Base-by-base conservation (phyloP, 2,113 vertebrate species). In the Corythoichthys intestinalis region DNA sequence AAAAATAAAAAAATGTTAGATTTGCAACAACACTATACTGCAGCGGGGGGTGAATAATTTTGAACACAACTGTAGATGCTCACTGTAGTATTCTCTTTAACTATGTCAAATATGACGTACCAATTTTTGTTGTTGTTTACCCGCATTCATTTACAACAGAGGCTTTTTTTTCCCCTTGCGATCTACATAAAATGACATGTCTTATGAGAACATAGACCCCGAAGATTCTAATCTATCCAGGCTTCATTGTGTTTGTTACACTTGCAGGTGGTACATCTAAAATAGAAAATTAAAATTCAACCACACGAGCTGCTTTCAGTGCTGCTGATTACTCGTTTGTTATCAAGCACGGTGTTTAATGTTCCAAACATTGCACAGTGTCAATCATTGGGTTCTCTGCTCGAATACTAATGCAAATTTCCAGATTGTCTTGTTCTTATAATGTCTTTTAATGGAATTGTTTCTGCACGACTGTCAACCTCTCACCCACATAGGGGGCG, bases 401-500 rank as follows among this genome's bases (percentile, higher is more conserved):
- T 48, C 53, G 61, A 17, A 71, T 38, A 50, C 35, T 53, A n/a
- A 72, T 68, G 35, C 20, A 69, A 62, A 82, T 15, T 38, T 52
- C 53, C 58, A 9, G 61, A 12, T 6, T 46, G 11, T 48, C 67
- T 66, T 53, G 59, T 48, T 38, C 28, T 66, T 14, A 0, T 62
- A 41, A 49, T 50, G 41, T 46, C 54, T 76, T 77, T 78, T 37
- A 47, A 72, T 2, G n/a, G 58, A 71, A 65, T 67, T 28, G 59
- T 20, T 62, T 62, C 39, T 67, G 38, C 47, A 80, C 60, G 79
- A 53, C 67, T 66, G 66, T 70, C 76, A 69, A 65, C 61, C 56
- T 72, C 73, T 74, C 59, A 54, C 46, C 76, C 57, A 67, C 67
- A 69, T 61, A 48, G 63, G 58, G 78, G 72, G 63, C 49, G 56